A percentile compares a stretch with the other conserved stretches of the same genome.
Evolutionary conservation across 2,113 vertebrate genomes (phyloP).

Genomic region (Lophotis ruficrista): DNA sequence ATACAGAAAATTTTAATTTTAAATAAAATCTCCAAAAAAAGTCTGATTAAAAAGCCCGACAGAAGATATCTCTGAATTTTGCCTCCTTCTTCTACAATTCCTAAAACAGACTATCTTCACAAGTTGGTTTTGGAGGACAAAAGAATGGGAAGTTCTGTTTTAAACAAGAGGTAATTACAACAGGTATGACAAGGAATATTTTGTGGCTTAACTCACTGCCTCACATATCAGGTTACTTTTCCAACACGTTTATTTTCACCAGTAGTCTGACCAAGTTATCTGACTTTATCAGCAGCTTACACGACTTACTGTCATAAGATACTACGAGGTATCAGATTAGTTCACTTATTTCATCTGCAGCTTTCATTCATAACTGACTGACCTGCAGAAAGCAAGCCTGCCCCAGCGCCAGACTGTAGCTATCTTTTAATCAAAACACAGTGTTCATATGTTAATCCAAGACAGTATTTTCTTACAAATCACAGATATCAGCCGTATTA

Average conservation of each 20-base stretch:
- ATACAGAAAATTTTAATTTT: neutral
- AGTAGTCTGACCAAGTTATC: neutral
- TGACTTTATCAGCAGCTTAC: constrained; percentile 38
- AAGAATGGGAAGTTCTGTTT: neutral
- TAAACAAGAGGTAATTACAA: neutral
- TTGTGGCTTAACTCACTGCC: neutral
- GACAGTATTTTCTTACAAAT: neutral
- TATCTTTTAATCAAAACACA: neutral
- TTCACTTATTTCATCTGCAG: constrained; percentile 18
- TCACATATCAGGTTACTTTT: neutral
- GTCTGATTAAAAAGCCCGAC: neutral
- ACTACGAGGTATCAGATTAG: neutral
- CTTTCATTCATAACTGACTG: constrained; percentile 36
- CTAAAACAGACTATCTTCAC: neutral
- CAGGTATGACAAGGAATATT: neutral
- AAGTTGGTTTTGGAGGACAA: neutral
- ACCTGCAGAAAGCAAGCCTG: neutral
- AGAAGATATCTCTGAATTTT: neutral
- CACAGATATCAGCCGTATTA: neutral
- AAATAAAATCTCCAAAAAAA: neutral
- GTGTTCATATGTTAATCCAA: neutral
- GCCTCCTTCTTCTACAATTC: neutral
- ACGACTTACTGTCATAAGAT: neutral
- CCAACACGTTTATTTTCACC: constrained; percentile 6
- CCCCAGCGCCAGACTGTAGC: neutral